Evolutionary conservation across 2,797 vertebrate genomes (phyloP).

Genomic region (Phalanger gymnotis): DNA sequence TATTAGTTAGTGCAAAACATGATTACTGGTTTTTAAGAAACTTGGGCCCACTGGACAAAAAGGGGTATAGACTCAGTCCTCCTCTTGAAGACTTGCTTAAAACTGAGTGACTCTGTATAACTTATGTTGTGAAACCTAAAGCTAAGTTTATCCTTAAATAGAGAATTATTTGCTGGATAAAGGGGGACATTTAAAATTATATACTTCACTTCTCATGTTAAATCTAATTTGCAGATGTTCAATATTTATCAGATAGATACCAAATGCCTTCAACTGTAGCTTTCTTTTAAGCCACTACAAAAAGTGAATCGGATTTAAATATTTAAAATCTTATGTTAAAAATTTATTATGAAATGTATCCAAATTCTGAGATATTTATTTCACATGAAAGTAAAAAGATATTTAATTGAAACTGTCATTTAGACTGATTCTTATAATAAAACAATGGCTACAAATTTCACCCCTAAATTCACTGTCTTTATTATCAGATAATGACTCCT

Average conservation of each 20-base stretch:
- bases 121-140: constrained; percentile 58
- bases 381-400: neutral
- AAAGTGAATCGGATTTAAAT: neutral
- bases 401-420: constrained; percentile 10
- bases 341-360: neutral
- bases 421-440: neutral
- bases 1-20: constrained; percentile 36
- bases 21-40: constrained; percentile 45
- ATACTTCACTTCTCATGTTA: constrained; percentile 30
- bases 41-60: constrained; percentile 21
- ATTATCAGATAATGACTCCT: constrained; percentile 47
- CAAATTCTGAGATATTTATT: neutral
- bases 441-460: constrained; percentile 5
- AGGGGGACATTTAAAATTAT: constrained; percentile 55
- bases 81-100: constrained; percentile 61
- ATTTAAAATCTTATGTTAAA: neutral
- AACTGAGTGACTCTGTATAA: constrained; percentile 60
- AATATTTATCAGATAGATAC: constrained; percentile 26
- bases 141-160: constrained; percentile 67
- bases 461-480: constrained; percentile 9
- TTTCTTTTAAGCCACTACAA: constrained; percentile 14
- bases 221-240: constrained; percentile 7
- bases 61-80: constrained; percentile 43
- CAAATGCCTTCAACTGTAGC: constrained; percentile 25
- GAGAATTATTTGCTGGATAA: constrained; percentile 52